Evolutionary conservation across 2,797 vertebrate genomes (phyloP), one percentile per base, ranked within the genome.

Genomic region (Gephyroberyx darwinii): DNA sequence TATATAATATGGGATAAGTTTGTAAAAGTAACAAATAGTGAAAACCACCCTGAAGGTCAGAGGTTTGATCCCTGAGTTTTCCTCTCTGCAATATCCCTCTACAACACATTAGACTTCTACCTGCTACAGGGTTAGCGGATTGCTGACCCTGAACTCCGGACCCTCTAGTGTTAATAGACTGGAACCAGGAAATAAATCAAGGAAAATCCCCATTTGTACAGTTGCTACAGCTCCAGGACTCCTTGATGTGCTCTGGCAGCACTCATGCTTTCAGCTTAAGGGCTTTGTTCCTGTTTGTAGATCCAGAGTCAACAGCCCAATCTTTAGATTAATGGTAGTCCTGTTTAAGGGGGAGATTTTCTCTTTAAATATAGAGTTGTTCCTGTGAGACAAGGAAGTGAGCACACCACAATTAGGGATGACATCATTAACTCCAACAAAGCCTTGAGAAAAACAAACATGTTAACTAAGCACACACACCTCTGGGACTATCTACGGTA

Each of bases 371-470:
- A 51, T 53, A 43, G 20, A 48, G 1, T n/a, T 65, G 4, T 2
- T 75, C 81, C 83, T 76, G 74, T 8, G 87, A 84, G 84, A 88
- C 57, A 0, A 64, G 37, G 56, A 52, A 47, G 67, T 78, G 20
- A 72, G 35, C 68, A 64, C 71, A 58, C 69, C 19, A 47, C 82
- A 87, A 83, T 88, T 89, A 89, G 70, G 53, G 47, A 31, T 88
- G 86, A 88, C 81, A 85, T 88, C 87, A 90, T 90, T 89, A 90
- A 65, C 65, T 58, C 71, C 80, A 86, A 89, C 86, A 87, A 74
- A 81, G 87, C 83, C 85, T 72, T 74, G 84, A 84, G 89, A 86
- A 92, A 92, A 90, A 88, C 89, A 91, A 91, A 90, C 89, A 92
- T 17, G 39, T 76, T 83, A 87, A 82, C 31, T 2, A 39, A 74